phyloP scores from a whole-genome alignment of 2,113 vertebrate genomes.

The Motacilla tschutschensis region DNA sequence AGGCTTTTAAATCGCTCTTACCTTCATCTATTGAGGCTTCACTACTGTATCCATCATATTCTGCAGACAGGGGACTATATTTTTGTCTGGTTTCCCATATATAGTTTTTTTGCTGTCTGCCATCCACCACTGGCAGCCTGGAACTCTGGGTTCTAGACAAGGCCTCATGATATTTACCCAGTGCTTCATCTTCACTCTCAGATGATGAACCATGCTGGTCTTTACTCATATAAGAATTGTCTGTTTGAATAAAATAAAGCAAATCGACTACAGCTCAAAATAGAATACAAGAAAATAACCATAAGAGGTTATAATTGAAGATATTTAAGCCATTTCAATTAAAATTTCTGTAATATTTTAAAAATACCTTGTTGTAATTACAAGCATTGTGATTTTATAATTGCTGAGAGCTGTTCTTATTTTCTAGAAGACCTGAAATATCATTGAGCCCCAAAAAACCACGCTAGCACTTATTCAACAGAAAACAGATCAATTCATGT shows the following conservation, averaged over 20 bases:
- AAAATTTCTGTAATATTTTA: neutral
- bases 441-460: neutral
- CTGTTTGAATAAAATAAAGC: conserved; percentile 73
- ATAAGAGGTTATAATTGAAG: conserved; percentile 28
- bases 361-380: neutral
- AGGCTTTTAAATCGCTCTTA: conserved; percentile 71
- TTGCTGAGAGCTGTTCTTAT: neutral
- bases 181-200: conserved; percentile 94
- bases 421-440: neutral
- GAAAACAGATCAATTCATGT: neutral
- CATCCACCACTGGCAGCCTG: conserved; percentile 75
- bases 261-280: conserved; percentile 59
- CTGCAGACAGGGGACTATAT: conserved; percentile 89
- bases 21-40: conserved; percentile 93
- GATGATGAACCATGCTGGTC: conserved; percentile 89
- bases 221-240: conserved; percentile 82
- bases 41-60: conserved; percentile 93
- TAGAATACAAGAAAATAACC: conserved; percentile 27
- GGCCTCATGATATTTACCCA: conserved; percentile 95
- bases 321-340: conserved; percentile 24
- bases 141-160: conserved; percentile 83
- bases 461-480: neutral
- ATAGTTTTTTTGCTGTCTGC: conserved; percentile 80
- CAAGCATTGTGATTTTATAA: neutral
- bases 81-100: conserved; percentile 90